phyloP scores from a whole-genome alignment of 2,797 vertebrate species.

The Sebastes matsubarae region DNA sequence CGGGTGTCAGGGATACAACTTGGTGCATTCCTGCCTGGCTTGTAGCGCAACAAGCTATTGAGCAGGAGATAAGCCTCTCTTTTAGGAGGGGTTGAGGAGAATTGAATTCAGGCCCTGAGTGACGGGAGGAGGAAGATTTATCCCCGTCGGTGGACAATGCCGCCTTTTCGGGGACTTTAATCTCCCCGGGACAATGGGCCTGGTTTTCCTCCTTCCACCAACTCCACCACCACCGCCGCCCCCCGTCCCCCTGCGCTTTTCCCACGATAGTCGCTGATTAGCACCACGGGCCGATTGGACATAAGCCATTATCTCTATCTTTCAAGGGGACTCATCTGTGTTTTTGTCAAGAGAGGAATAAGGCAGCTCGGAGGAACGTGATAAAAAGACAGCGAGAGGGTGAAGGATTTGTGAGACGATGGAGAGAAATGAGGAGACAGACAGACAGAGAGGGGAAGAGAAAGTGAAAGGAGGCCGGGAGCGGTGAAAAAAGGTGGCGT shows the following conservation, averaged over 20 bases:
- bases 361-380: slow-evolving; percentile 52
- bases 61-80: slow-evolving; percentile 97
- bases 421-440: slow-evolving; percentile 40
- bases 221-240: slow-evolving; percentile 55
- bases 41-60: slow-evolving; percentile 96
- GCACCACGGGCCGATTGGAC: slow-evolving; percentile 85
- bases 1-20: slow-evolving; percentile 85
- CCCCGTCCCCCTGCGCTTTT: slow-evolving; percentile 86
- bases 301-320: slow-evolving; percentile 91
- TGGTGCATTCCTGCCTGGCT: slow-evolving; percentile 89
- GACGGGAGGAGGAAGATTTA: slow-evolving; percentile 99
- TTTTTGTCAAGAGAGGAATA: slow-evolving; percentile 51
- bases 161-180: slow-evolving; percentile 95
- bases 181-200: slow-evolving; percentile 95
- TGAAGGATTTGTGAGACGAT: slow-evolving; percentile 45
- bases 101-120: slow-evolving; percentile 99
- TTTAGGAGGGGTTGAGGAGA: slow-evolving; percentile 91
- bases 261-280: slow-evolving; percentile 98
- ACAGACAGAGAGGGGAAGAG: slow-evolving; percentile 26
- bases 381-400: slow-evolving; percentile 56
- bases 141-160: slow-evolving; percentile 94
- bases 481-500: slow-evolving; percentile 50
- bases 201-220: slow-evolving; percentile 84
- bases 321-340: slow-evolving; percentile 61
- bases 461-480: slow-evolving; percentile 48